Percentiles rank a stretch among this genome's conserved stretches.
These are phyloP conservation scores for Neodontobutis hainanensis DNA, from an alignment of 2,113 vertebrate species.

Conservation along the genomic window DNA sequence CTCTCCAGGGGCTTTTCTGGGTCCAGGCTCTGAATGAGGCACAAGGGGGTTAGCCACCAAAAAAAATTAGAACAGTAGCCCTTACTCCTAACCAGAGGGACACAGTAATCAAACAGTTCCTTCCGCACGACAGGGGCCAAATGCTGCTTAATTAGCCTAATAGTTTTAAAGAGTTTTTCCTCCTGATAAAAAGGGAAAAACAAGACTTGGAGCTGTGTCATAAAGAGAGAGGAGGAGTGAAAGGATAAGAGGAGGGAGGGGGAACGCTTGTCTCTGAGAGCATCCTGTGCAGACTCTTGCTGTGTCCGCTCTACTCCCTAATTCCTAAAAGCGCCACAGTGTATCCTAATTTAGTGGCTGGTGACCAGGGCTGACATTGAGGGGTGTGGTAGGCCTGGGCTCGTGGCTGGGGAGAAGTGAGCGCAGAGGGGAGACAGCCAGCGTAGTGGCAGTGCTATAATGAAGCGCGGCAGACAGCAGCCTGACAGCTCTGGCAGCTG, in stretches of 20 bases:
- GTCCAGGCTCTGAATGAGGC: conserved; percentile 82
- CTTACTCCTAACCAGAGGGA: conserved; percentile 81
- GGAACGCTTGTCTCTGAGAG: conserved; percentile 55
- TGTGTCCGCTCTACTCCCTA: conserved; percentile 76
- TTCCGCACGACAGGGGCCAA: conserved; percentile 84
- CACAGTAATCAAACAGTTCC: conserved; percentile 90
- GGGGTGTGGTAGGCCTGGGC: conserved; percentile 81
- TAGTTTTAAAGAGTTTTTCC: conserved; percentile 92
- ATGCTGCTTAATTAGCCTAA: conserved; percentile 94
- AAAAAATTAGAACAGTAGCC: conserved; percentile 84
- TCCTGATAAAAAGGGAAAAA: conserved; percentile 71
- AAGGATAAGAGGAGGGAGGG: conserved; percentile 66
- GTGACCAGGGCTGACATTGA: conserved; percentile 81
- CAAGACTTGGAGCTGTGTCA: conserved; percentile 51
- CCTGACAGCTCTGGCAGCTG: conserved; percentile 98
- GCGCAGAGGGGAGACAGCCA: conserved; percentile 65
- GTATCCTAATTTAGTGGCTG: conserved; percentile 75
- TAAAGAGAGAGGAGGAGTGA: conserved; percentile 51
- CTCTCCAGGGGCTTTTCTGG: conserved; percentile 80
- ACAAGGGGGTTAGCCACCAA: conserved; percentile 85
- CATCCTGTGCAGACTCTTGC: conserved; percentile 60
- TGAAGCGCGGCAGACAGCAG: conserved; percentile 84
- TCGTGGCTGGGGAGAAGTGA: conserved; percentile 72
- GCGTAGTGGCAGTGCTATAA: conserved; percentile 82
- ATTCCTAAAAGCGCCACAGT: conserved; percentile 79